Evolutionary conservation across 2,888 invertebrate species (phyloP), one percentile per base, ranked within the genome.

Genomic region (Apodemia zela): DNA sequence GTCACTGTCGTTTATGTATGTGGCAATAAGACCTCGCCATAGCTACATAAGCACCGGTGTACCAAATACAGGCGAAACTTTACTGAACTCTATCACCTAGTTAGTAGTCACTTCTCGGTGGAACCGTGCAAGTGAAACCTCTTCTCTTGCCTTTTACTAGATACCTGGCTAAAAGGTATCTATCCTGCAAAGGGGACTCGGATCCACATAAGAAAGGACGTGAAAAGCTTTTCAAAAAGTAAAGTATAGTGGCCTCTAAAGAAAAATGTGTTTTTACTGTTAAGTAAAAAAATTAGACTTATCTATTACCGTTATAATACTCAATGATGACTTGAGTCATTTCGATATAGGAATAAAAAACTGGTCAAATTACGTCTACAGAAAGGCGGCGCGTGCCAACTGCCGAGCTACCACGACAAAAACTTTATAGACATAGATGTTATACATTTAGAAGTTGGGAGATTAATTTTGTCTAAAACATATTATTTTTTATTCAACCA

Each of bases 351-450:
- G 54, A 77, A 81, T 79, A 87, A 89, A 87, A 85, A 85, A 82
- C 75, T 77, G 78, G 83, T 81, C 82, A 81, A 87, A 87, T 88
- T 85, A 85, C 83, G 79, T 79, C 80, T 82, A 73, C 73, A 88
- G 89, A 89, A 88, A 89, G 89, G 82, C 79, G 83, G 85, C 89
- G 82, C 90, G 90, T 89, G 89, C 89, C 62, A 54, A 18, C 51
- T 25, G 51, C 11, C 83, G 77, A 67, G 75, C 69, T 71, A 68
- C 66, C 57, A 63, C 73, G 68, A 84, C 82, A 89, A 89, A 90
- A 89, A 88, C 77, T 77, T 68, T 76, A 89, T 86, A 86, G 84
- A 86, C 90, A 90, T 88, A 45, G 45, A 42, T 42, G 42, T 45
- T 45, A 45, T 42, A 88, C 89, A 85, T 84, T 73, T 68, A 72